phyloP scores from a whole-genome alignment of 30 jellyfish, hydroid and myxozoan genomes.

The Phacellophora camtschatica region DNA sequence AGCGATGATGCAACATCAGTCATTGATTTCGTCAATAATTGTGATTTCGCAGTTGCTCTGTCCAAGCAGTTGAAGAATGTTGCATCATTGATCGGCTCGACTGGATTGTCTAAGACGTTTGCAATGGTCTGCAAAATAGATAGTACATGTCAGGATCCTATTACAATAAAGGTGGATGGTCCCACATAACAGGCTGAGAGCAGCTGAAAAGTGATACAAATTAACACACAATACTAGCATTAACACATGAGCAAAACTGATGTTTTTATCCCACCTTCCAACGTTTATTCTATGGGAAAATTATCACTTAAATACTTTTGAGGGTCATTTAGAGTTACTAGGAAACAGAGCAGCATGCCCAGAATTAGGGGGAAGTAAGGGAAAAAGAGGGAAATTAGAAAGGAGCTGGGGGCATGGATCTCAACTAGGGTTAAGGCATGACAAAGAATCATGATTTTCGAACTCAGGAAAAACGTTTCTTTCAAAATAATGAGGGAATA shows the following conservation, averaged over 20 bases:
- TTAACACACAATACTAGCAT: too few relatives aligned
- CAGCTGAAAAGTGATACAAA: too few relatives aligned
- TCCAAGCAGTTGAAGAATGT: slow-evolving; percentile 95
- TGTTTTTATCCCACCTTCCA: too few relatives aligned
- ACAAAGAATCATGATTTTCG: neutral
- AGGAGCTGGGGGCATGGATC: neutral
- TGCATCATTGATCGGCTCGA: slow-evolving; percentile 93
- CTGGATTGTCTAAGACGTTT: slow-evolving; percentile 91
- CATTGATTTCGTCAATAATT: slow-evolving; percentile 83
- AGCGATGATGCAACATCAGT: slow-evolving; percentile 78
- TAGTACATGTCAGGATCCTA: too few relatives aligned
- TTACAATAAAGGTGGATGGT: too few relatives aligned
- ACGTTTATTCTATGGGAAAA: too few relatives aligned
- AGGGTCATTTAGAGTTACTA: neutral
- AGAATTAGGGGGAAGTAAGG: neutral
- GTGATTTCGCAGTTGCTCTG: slow-evolving; percentile 92
- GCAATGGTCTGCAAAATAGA: slow-evolving; percentile 54
- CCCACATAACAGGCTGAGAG: too few relatives aligned
- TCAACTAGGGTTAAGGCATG: neutral
- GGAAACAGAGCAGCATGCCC: neutral
- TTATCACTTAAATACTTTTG: too few relatives aligned
- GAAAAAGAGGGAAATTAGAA: neutral
- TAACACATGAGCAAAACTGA: too few relatives aligned
- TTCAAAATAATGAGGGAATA: neutral
- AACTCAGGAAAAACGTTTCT: too few relatives aligned